Base-by-base conservation (phyloP, 2,113 vertebrate species). In the Larimichthys polyactis region DNA sequence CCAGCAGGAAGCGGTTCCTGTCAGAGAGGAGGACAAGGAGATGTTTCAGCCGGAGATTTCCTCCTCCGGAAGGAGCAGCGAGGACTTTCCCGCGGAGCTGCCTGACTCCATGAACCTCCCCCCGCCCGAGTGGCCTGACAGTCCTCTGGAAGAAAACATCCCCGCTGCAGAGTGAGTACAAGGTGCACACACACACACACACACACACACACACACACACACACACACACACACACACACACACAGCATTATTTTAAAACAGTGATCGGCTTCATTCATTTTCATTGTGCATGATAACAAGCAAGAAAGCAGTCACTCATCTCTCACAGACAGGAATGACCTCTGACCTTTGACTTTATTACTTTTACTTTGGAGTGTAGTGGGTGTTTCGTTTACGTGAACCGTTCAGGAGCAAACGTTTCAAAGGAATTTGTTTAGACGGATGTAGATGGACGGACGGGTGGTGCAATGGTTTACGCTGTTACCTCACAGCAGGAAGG, bases 91-190 rank as follows among this genome's bases (percentile, higher is more conserved):
- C 16, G 60, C 83, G 4, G 81, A 86, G 19, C 82, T 91, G 54
- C 78, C 86, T 0, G 91, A 94, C 65, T 64, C 81, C 1, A 32
- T 87, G 49, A 88, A 52, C 36, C 89, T 92, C 17, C 92, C 92
- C 2, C 91, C 92, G 60, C 92, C 93, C 12, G 93, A 95, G 81
- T 95, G 94, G 94, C 93, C 93, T 0, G 89, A 93, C 24, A 90
- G 85, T n/a, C 75, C 90, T 19, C 63, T 75, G 6, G 92, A 93
- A 43, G 93, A 92, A 16, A 49, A 49, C 65, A 32, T 81, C 32
- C 63, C 63, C 19, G 43, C 20, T 52, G 83, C 80, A 67, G 88
- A 91, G 93, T 95, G 71, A 93, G 94, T 93, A 17, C 40, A 77
- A 11, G n/a, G 11, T 19, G 32, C 65, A 63, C 55, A 24, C 46